phyloP scores from a whole-genome alignment of 2,888 invertebrate genomes.

The Gnatocerus cornutus region DNA sequence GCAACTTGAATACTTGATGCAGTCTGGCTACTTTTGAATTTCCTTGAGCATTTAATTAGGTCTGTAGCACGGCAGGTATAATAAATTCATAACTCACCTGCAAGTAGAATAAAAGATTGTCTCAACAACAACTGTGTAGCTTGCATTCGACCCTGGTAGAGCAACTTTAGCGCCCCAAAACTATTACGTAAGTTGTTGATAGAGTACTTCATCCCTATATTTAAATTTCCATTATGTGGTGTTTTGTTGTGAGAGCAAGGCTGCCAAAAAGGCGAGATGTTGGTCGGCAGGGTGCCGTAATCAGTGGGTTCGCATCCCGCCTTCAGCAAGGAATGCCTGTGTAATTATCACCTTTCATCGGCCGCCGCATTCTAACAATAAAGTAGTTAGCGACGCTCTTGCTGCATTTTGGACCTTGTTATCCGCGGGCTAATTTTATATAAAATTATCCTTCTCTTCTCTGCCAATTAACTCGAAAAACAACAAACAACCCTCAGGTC shows the following conservation, averaged over 20 bases:
- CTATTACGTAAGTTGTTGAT: conserved; percentile 47
- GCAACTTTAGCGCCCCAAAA: conserved; percentile 3
- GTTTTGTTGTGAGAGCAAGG: conserved; percentile 44
- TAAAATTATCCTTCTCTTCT: conserved; percentile 45
- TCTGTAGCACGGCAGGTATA: no score
- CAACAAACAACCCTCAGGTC: conserved; percentile 43
- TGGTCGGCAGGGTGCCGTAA: conserved; percentile 54
- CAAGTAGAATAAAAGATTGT: conserved; percentile 6
- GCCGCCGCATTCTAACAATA: conserved; percentile 54
- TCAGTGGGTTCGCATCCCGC: conserved; percentile 55
- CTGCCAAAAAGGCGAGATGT: conserved; percentile 56
- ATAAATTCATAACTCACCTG: neutral
- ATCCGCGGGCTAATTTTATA: conserved; percentile 45
- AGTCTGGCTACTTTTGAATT: no score
- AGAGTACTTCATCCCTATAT: conserved; percentile 42
- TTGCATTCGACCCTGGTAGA: neutral
- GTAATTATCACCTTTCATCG: conserved; percentile 59
- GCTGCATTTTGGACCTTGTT: conserved; percentile 49
- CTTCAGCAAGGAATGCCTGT: conserved; percentile 54
- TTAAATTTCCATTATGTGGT: conserved; percentile 55
- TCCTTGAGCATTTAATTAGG: no score
- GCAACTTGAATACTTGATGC: no score
- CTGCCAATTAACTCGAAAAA: conserved; percentile 45
- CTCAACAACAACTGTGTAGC: neutral
- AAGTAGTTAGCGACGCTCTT: conserved; percentile 53